Base-by-base conservation (phyloP, 1,140 invertebrate genomes). In the Ladona fulva region DNA sequence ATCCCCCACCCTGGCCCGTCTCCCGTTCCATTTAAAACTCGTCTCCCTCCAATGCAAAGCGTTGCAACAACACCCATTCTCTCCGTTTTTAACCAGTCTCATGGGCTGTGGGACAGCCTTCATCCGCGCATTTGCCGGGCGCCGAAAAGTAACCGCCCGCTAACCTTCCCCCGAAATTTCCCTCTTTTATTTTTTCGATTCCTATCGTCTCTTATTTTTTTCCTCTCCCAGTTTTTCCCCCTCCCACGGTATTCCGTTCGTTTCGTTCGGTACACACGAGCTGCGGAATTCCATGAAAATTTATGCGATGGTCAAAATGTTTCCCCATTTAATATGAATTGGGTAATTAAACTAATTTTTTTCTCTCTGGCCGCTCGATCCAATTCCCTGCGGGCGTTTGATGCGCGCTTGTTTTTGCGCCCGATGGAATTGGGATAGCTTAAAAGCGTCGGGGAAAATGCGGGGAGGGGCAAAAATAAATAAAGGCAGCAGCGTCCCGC, bases 291-390 rank as follows among this genome's bases (percentile, higher is more conserved):
- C 52, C 52, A 66, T 66, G 52, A 66, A 66, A 66, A 66, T 66
- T 66, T 66, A 66, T 52, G 44, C 44, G 44, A 52, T 66, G 52
- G 52, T 66, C 52, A 66, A 66, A 66, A 66, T 66, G 52, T 66
- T 66, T 66, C 52, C 52, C 52, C 52, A 66, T 66, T 66, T 22
- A 66, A 66, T 66, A 66, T 66, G 52, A 66, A 66, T 66, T 66
- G 52, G 52, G 52, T 66, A 66, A 66, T 66, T 66, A 66, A 66
- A 66, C 3, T 66, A 66, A 66, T 66, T 66, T 66, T 66, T 66
- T 12, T 5, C 10, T 10, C 44, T 10, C 44, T 52, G n/a, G 52
- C 52, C 52, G 52, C n/a, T 12, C 52, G n/a, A 66, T 66, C 52
- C 52, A 22, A 16, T 66, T 66, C 3, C n/a, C n/a, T 22, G 52